These are phyloP conservation scores for Galeruca laticollis DNA, from an alignment of 2,888 invertebrate genomes.

Conservation along the genomic window DNA sequence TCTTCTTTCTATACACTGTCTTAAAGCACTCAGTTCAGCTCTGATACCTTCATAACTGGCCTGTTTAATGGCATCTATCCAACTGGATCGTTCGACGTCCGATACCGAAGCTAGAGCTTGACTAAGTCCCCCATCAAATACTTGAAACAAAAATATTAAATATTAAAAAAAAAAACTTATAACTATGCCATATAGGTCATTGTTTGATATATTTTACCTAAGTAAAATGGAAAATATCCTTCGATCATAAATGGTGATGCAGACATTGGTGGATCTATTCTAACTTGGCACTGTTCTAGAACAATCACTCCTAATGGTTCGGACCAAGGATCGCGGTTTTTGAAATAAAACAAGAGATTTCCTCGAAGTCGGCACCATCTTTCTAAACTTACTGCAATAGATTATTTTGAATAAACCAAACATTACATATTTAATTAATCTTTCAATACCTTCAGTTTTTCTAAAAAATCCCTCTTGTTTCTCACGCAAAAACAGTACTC, in stretches of 20 bases:
- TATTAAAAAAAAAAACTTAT: slow-evolving; percentile 34
- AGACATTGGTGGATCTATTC: slow-evolving; percentile 73
- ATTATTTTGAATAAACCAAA: slow-evolving; percentile 15
- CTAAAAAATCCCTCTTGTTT: slow-evolving; percentile 93
- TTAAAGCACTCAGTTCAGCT: slow-evolving; percentile 76
- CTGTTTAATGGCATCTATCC: slow-evolving; percentile 86
- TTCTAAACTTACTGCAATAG: slow-evolving; percentile 77
- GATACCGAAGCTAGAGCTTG: slow-evolving; percentile 86
- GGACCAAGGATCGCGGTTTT: slow-evolving; percentile 88
- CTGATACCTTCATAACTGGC: slow-evolving; percentile 88
- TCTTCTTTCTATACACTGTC: slow-evolving; percentile 72
- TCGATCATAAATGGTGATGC: slow-evolving; percentile 74
- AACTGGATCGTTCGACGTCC: slow-evolving; percentile 84
- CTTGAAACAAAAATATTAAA: slow-evolving; percentile 65
- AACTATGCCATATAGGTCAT: slow-evolving; percentile 11
- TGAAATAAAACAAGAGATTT: slow-evolving; percentile 93
- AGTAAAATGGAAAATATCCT: slow-evolving; percentile 83
- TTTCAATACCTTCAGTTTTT: slow-evolving; percentile 83
- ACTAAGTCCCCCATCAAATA: slow-evolving; percentile 85
- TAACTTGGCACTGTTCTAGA: slow-evolving; percentile 87
- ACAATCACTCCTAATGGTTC: slow-evolving; percentile 90
- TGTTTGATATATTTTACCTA: no score
- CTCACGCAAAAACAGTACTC: slow-evolving; percentile 86
- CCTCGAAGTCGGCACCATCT: slow-evolving; percentile 93
- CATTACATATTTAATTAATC: background rate